Base-by-base conservation (phyloP, 2,113 vertebrate genomes). In the Ammodramus savannarum region DNA sequence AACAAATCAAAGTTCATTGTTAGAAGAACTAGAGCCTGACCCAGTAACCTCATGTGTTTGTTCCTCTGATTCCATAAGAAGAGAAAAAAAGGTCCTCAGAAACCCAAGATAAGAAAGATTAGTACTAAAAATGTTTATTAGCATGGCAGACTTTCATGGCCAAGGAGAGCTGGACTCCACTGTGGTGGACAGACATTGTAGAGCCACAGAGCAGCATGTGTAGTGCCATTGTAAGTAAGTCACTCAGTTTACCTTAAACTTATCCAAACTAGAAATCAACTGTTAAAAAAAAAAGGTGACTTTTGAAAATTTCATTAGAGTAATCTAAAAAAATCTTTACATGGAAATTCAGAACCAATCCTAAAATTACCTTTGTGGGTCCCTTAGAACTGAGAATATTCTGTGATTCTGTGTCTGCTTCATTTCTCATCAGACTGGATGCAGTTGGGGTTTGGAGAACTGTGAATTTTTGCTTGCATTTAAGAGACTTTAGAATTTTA, bases 1-100 rank as follows among this genome's bases (percentile, higher is more conserved):
- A 97, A 96, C 95, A 97, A 97, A 97, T 90, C 94, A 90, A 55
- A 85, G 90, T 97, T 95, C 95, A 94, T 95, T 96, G 94, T 94
- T 95, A 88, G 89, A 86, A 95, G 91, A 75, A 95, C 85, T 95
- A 82, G 72, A 94, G 89, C 26, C 85, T 94, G 93, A 96, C 96
- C 95, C 61, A 79, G 32, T 95, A 95, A 97, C 93, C 94, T 88
- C 36, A 0, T 66, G 52, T 96, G 85, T 94, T 97, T 96, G 90
- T 90, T 96, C 78, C 90, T 83, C 79, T 84, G 93, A 95, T 93
- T 94, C 95, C 94, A 88, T 31, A 72, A 90, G 82, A 78, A 94
- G 89, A 96, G 87, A 93, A 93, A 93, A 95, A 87, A 77, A 94
- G 67, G 74, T 95, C 54, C 85, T 91, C 74, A 69, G 87, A 86